Conservation (phyloP, 2,113 vertebrate genomes). For the Panthera leo region DNA sequence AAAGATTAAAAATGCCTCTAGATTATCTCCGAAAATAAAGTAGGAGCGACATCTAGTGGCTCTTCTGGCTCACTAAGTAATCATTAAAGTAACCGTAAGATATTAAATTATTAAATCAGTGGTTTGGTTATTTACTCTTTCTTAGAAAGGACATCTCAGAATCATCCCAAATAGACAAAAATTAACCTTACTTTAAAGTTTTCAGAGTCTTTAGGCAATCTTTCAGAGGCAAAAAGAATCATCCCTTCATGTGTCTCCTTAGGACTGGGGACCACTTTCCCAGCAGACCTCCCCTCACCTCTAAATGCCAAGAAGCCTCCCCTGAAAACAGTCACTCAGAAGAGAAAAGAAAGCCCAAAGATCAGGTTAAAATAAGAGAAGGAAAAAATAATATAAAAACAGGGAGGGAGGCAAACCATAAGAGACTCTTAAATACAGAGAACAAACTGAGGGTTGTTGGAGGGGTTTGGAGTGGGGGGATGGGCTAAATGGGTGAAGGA, state of each 20-base stretch:
- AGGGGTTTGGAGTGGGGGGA: too few relatives aligned
- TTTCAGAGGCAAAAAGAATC: not conserved
- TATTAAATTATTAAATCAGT: not conserved
- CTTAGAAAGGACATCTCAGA: not conserved
- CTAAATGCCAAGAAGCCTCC: not conserved
- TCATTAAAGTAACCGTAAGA: not conserved
- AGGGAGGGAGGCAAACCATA: too few relatives aligned
- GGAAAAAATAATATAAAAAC: too few relatives aligned
- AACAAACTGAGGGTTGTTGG: too few relatives aligned
- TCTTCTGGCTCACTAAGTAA: not conserved
- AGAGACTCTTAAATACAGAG: too few relatives aligned
- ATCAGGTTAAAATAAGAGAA: not conserved
- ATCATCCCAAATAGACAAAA: constrained; percentile 15
- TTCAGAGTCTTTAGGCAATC: not conserved
- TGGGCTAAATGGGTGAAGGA: too few relatives aligned
- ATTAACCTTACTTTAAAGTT: not conserved
- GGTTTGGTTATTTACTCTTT: not conserved
- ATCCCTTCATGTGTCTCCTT: not conserved
- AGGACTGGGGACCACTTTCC: not conserved
- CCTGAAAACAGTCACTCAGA: not conserved
- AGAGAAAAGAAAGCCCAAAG: not conserved
- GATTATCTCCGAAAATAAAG: constrained; percentile 32
- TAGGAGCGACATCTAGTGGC: constrained; percentile 71
- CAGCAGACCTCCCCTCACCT: not conserved
- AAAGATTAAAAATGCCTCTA: not conserved